These are phyloP conservation scores for Clivina fossor DNA, from an alignment of 2,888 invertebrate species.

Conservation along the genomic window DNA sequence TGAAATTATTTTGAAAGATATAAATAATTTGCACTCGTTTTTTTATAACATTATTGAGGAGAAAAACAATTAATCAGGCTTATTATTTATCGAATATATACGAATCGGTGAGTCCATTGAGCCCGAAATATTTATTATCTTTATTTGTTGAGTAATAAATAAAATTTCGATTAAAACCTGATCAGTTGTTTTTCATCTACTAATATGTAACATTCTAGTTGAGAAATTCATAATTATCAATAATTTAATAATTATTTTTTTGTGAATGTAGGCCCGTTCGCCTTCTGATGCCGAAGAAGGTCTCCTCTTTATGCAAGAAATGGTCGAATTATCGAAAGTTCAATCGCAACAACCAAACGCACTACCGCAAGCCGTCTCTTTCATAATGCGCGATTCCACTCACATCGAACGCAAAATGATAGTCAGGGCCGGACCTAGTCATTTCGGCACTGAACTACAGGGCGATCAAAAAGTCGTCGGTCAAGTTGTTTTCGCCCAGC, in stretches of 20 bases:
- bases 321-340: conserved; percentile 84
- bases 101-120: too few relatives aligned
- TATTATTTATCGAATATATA: too few relatives aligned
- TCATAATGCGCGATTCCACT: conserved; percentile 50
- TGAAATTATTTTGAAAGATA: too few relatives aligned
- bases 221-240: neutral
- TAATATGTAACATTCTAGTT: conserved; percentile 14
- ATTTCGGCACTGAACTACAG: conserved; percentile 80
- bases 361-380: conserved; percentile 57
- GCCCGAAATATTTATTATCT: too few relatives aligned
- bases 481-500: conserved; percentile 65
- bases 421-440: conserved; percentile 83
- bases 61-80: too few relatives aligned
- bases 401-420: conserved; percentile 46
- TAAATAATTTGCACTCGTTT: too few relatives aligned
- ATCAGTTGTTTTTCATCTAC: conserved; percentile 7
- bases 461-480: conserved; percentile 68
- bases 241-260: neutral
- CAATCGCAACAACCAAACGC: conserved; percentile 62
- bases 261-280: conserved; percentile 71
- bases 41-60: too few relatives aligned
- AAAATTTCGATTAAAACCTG: too few relatives aligned
- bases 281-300: conserved; percentile 90
- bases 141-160: too few relatives aligned
- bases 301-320: conserved; percentile 93